Evolutionary conservation across 2,888 invertebrate genomes (phyloP), one percentile per base, ranked within the genome.

Genomic region (Lamellibrachia satsuma): DNA sequence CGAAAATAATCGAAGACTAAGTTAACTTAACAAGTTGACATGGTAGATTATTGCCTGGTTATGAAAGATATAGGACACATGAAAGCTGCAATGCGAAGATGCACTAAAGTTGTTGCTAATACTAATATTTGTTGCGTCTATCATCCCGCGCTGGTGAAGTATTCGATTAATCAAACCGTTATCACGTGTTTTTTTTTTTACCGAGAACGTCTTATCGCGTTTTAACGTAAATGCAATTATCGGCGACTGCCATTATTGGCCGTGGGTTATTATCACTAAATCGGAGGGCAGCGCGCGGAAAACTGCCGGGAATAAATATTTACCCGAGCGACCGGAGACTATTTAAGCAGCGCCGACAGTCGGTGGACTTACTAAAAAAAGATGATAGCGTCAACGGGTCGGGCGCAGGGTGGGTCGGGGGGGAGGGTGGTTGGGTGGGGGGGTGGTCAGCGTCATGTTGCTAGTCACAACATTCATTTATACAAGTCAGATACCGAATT

Each of bases 161-260:
- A 75, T 75, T 75, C 60, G 60, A 75, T 75, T 75, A 75, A 75
- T 75, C 60, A 75, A 75, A 75, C 1, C 60, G 60, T 75, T 75
- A 75, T 75, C 60, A 75, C 60, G 60, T 75, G 60, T 11, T 4
- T 75, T 9, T 75, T 9, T 75, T 75, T 75, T 75, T 22, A 75
- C 60, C 60, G 60, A 75, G 60, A 75, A 75, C 60, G 15, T 75
- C 60, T 4, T 75, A 75, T 75, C 60, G 60, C 60, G 60, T 75
- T 75, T 75, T 75, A 75, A 75, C 60, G 60, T 75, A 75, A 75
- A 75, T 75, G 60, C 60, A 75, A 75, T 75, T 75, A 75, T 75
- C 60, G 15, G 15, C 60, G 15, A 15, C 15, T 75, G 60, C 60
- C 22, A 75, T 75, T 75, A 75, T 75, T 75, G 60, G 60, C 60